These are phyloP conservation scores for Umimayanthus chanpuru DNA, from an alignment of 92 coral and sea anemone species.

Conservation along the genomic window DNA sequence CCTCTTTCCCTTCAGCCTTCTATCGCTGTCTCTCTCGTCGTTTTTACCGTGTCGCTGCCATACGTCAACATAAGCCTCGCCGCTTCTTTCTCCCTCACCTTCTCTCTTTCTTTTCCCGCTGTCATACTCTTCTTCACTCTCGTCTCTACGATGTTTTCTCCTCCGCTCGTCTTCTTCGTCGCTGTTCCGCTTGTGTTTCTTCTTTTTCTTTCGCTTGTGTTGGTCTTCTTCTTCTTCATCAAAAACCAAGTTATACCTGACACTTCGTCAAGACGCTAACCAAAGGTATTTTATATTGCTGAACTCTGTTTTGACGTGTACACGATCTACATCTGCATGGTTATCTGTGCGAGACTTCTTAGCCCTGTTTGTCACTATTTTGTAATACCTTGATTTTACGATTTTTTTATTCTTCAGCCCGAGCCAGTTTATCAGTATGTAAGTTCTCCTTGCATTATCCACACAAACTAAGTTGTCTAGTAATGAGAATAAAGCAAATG, in stretches of 20 bases:
- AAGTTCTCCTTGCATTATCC: no score
- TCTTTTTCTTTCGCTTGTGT: slow-evolving; percentile 41
- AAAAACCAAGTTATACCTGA: slow-evolving; percentile 84
- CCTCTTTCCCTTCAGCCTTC: slow-evolving; percentile 5
- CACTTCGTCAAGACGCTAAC: background rate
- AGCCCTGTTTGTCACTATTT: no score
- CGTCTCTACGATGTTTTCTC: slow-evolving; percentile 13
- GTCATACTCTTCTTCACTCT: slow-evolving; percentile 1
- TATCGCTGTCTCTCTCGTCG: slow-evolving; percentile 5
- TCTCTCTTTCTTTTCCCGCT: slow-evolving; percentile 25
- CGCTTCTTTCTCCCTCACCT: slow-evolving; percentile 23
- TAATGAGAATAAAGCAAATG: no score
- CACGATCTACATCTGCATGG: no score
- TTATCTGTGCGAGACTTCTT: no score
- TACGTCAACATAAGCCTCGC: slow-evolving; percentile 37
- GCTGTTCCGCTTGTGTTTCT: slow-evolving; percentile 44
- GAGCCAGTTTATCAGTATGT: no score
- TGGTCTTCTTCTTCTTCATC: slow-evolving; percentile 59
- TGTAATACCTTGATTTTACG: no score
- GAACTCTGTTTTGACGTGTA: no score
- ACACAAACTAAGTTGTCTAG: no score
- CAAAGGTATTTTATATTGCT: no score
- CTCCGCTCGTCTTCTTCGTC: slow-evolving; percentile 36
- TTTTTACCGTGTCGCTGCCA: slow-evolving; percentile 28
- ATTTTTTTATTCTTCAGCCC: no score